Evolutionary conservation across 1,140 invertebrate genomes (phyloP).

Genomic region (Lycorma delicatula): DNA sequence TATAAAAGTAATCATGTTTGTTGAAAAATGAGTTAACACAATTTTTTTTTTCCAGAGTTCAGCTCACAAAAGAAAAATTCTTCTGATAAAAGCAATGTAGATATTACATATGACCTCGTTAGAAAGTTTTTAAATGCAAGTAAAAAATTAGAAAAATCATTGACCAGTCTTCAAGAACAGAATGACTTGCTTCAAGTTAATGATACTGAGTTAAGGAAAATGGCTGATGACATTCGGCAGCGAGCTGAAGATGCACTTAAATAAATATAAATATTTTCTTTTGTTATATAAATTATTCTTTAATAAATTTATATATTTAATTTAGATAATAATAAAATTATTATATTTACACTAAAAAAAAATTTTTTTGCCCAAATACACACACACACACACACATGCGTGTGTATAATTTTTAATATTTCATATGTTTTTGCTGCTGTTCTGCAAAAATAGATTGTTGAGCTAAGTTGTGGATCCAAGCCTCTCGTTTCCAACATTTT

Average conservation of each 20-base stretch:
- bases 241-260: constrained; percentile 36
- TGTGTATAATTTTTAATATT: no score
- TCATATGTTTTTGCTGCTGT: no score
- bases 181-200: constrained; percentile 25
- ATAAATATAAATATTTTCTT: no score
- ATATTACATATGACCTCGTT: constrained; percentile 12
- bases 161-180: constrained; percentile 26
- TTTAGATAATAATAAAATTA: no score
- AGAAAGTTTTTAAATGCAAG: constrained; percentile 29
- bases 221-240: constrained; percentile 36
- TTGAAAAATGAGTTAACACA: background rate
- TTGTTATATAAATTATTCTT: no score
- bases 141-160: constrained; percentile 31
- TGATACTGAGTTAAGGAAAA: constrained; percentile 32
- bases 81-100: constrained; percentile 14
- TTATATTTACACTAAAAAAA: no score
- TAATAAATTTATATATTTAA: no score
- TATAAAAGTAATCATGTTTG: background rate
- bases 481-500: no score
- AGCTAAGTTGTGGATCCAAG: no score
- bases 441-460: no score
- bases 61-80: constrained; percentile 6
- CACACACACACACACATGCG: no score
- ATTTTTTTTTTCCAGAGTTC: constrained; percentile 19
- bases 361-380: no score